Base-by-base conservation (phyloP, 2,888 invertebrate species). In the Oscheius onirici region DNA sequence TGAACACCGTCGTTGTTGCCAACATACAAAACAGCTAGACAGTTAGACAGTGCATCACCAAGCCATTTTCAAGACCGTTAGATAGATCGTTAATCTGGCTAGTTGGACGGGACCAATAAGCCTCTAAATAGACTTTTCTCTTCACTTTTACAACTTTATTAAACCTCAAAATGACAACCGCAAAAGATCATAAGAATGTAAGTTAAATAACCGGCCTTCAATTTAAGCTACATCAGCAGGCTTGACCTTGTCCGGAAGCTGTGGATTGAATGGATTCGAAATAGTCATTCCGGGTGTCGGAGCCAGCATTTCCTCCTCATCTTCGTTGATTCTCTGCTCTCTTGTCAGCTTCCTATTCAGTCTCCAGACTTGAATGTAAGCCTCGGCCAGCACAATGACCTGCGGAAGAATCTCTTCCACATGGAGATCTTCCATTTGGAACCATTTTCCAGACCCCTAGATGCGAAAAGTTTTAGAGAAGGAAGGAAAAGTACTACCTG, bases 301-400 rank as follows among this genome's bases (percentile, higher is more conserved):
- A 41, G 26, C 63, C 5, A 57, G 41, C n/a, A 24, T 28, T 26
- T 76, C 74, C 41, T 46, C 66, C 17, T 57, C 57, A 5, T 49
- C 72, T 34, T 86, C 86, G 46, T 76, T 80, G 58, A 78, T 69
- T 61, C 87, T 70, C 63, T 87, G 82, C 41, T 83, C 84, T 43
- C 87, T 72, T 40, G 87, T 87, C 60, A 85, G 83, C 55, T 75
- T 77, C 26, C 78, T 79, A 70, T 87, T 87, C 65, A 87, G 74
- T 24, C 80, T 71, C 87, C 87, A 87, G 52, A 87, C 78, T 90
- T 99, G 99, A 87, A 99, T 96, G 88, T 99, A 99, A 3, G 97
- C 95, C 90, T 99, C 99, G 1, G 97, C 97, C 22, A 99, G 91
- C 0, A 99, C 97, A 74, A 99, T 97, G 97, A 99, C 99, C 90